These are phyloP conservation scores for Drosophila willistoni DNA, from an alignment of 1,140 invertebrate species.

Conservation along the genomic window DNA sequence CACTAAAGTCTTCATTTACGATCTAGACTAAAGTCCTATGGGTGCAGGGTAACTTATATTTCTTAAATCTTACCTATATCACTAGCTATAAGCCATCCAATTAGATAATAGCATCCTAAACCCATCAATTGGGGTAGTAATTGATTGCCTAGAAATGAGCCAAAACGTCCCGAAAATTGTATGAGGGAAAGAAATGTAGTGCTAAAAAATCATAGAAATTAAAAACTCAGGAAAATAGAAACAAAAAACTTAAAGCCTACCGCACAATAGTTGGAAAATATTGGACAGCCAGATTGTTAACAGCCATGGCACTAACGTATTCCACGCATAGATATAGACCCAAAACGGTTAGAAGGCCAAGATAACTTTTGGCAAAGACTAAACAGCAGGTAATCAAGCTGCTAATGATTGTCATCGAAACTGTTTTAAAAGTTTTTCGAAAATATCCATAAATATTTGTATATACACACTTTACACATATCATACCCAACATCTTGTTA, in stretches of 20 bases:
- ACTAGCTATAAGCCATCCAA: neutral
- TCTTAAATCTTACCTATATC: slow-evolving; percentile 1
- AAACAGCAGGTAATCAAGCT: neutral
- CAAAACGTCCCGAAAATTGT: neutral
- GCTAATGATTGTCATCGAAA: neutral
- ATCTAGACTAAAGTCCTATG: too few species aligned
- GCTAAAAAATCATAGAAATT: neutral
- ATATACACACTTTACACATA: neutral
- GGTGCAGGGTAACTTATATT: too few species aligned
- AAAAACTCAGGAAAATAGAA: neutral
- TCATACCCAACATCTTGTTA: neutral
- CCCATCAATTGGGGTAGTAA: neutral
- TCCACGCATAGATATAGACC: neutral
- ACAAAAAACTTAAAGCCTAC: neutral
- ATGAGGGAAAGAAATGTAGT: slow-evolving; percentile 1
- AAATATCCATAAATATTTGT: neutral
- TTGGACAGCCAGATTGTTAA: neutral
- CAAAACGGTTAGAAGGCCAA: neutral
- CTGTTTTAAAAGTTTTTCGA: neutral
- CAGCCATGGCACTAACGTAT: neutral
- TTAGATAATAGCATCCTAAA: neutral
- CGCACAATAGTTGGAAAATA: slow-evolving; percentile 14
- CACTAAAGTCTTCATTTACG: too few species aligned
- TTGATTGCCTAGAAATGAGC: neutral
- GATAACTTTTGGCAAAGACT: neutral